A percentile compares a stretch with the other conserved stretches of the same genome.
Conservation (phyloP, 2,888 invertebrate genomes). For the Lottia gigantea region DNA sequence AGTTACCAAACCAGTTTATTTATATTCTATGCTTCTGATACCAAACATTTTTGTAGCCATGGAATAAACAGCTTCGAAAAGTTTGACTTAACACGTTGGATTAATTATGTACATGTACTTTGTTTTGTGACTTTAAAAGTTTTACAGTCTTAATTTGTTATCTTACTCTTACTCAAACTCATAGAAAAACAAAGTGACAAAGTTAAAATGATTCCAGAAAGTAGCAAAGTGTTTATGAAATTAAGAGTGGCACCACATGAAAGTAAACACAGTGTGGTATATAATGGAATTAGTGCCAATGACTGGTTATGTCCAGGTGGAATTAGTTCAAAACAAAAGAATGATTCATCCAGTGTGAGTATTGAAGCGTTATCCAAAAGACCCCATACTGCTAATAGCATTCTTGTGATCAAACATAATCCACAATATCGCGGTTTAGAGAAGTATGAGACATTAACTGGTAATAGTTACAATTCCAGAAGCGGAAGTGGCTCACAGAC, state of each 20-base stretch:
- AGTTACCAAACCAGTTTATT: too few relatives aligned
- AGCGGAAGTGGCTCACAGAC: background rate
- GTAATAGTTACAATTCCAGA: conserved; percentile 7
- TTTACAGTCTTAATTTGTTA: too few relatives aligned
- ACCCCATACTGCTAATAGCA: conserved; percentile 24
- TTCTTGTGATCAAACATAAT: conserved; percentile 23
- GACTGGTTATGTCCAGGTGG: conserved; percentile 29
- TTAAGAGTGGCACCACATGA: conserved; percentile 20
- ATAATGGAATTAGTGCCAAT: conserved; percentile 31
- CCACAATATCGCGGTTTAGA: conserved; percentile 20
- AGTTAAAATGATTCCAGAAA: too few relatives aligned
- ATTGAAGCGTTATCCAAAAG: conserved; percentile 9
- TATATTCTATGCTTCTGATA: too few relatives aligned
- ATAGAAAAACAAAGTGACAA: too few relatives aligned
- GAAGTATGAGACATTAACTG: conserved; percentile 21
- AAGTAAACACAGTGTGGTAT: conserved; percentile 12
- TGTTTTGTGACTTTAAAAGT: too few relatives aligned
- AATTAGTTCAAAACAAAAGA: conserved; percentile 13
- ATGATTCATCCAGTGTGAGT: background rate
- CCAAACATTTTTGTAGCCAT: too few relatives aligned
- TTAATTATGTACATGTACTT: too few relatives aligned
- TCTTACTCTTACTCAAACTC: too few relatives aligned
- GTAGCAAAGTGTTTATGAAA: conserved; percentile 11
- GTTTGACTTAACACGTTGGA: too few relatives aligned
- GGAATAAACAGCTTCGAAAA: too few relatives aligned